Conservation (phyloP, 2,797 vertebrate genomes). For the Sebastes minor region DNA sequence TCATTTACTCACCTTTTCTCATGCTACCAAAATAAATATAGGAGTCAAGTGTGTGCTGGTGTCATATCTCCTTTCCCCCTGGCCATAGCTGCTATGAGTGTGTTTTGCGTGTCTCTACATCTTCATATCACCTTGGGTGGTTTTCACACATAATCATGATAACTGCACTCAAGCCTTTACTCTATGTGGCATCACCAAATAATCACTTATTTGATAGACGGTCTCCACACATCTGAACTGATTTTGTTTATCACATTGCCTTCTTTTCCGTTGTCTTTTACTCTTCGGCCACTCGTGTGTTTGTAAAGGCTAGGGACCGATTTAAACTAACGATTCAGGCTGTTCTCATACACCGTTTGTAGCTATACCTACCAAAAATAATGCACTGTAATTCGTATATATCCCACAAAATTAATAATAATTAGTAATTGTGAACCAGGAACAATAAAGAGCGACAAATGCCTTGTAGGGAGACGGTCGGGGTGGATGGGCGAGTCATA, state of each 20-base stretch:
- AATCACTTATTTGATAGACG: background rate
- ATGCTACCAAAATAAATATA: background rate
- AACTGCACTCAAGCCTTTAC: background rate
- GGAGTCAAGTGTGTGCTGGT: background rate
- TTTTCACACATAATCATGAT: conserved; percentile 2
- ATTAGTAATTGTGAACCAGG: too few relatives aligned
- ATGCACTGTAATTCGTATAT: too few relatives aligned
- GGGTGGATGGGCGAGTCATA: too few relatives aligned
- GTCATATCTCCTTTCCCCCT: background rate
- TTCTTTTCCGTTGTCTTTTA: background rate
- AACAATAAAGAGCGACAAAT: too few relatives aligned
- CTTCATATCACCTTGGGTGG: background rate
- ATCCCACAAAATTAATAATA: too few relatives aligned
- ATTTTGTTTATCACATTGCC: background rate
- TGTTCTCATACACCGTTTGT: too few relatives aligned
- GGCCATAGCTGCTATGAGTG: background rate
- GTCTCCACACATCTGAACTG: background rate
- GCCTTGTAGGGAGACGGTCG: too few relatives aligned
- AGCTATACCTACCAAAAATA: too few relatives aligned
- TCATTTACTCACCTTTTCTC: background rate
- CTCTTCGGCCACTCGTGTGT: background rate
- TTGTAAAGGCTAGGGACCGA: background rate
- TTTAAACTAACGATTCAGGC: background rate
- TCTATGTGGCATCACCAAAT: background rate
- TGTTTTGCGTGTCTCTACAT: background rate